These are phyloP conservation scores for Stenoptilia bipunctidactyla DNA, from an alignment of 2,888 invertebrate genomes.

Conservation along the genomic window DNA sequence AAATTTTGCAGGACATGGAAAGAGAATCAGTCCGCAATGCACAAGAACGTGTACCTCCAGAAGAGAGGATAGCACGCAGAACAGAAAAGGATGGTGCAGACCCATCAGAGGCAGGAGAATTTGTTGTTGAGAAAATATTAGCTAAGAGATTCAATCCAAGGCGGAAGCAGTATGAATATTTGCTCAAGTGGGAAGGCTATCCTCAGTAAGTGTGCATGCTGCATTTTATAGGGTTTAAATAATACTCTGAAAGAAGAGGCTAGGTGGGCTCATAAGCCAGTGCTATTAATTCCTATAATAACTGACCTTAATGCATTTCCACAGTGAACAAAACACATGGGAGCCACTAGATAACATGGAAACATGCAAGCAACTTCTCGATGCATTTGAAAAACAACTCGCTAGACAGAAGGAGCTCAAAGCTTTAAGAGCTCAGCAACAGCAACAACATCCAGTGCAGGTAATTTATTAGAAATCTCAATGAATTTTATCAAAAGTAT, in stretches of 20 bases:
- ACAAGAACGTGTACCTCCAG: conserved; percentile 59
- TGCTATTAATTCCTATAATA: too few relatives aligned
- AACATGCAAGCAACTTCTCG: conserved; percentile 81
- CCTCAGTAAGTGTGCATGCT: conserved; percentile 70
- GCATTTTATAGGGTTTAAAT: too few relatives aligned
- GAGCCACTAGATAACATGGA: conserved; percentile 83
- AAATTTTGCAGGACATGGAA: conserved; percentile 20
- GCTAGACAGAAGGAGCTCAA: conserved; percentile 82
- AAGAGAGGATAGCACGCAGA: conserved; percentile 60
- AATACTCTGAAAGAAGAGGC: too few relatives aligned
- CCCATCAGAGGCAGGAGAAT: conserved; percentile 72
- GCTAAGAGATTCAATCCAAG: conserved; percentile 87
- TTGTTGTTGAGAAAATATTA: conserved; percentile 84
- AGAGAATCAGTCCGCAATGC: conserved; percentile 54
- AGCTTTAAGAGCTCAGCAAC: conserved; percentile 60
- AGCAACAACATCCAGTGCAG: conserved; percentile 45
- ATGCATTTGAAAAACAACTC: conserved; percentile 84
- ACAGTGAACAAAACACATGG: conserved; percentile 86
- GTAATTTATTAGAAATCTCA: too few relatives aligned
- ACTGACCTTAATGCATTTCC: too few relatives aligned
- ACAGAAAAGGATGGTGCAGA: conserved; percentile 48
- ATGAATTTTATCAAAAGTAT: neutral
- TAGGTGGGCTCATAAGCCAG: too few relatives aligned
- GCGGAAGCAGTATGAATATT: conserved; percentile 82
- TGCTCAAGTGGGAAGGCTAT: conserved; percentile 89